Evolutionary conservation across 2,797 vertebrate genomes (phyloP).

Genomic region (Gallinago nigripennis): DNA sequence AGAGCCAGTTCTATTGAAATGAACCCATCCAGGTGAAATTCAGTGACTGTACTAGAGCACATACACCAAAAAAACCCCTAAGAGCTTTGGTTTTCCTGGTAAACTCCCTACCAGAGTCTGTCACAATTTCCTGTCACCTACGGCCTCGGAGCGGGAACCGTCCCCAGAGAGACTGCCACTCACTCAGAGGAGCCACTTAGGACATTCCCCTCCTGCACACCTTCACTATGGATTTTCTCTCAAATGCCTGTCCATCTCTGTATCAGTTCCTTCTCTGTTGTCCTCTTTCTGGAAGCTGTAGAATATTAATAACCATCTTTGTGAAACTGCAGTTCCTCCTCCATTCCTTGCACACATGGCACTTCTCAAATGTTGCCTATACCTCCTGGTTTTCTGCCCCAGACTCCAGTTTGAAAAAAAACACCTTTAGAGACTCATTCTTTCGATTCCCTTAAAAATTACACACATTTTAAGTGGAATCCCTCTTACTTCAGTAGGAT

Average conservation of each 20-base stretch:
- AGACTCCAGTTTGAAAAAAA: neutral
- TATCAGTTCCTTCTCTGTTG: neutral
- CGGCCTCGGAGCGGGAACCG: constrained; percentile 66
- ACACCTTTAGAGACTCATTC: neutral
- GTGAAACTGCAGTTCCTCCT: neutral
- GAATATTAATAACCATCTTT: neutral
- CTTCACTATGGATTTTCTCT: neutral
- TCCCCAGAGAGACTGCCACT: constrained; percentile 63
- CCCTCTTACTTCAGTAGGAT: neutral
- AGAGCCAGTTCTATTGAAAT: neutral
- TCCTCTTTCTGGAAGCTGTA: neutral
- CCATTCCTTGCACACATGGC: neutral
- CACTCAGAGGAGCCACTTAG: neutral
- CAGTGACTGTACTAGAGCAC: constrained; percentile 53
- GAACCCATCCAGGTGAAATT: constrained; percentile 67
- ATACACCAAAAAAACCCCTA: constrained; percentile 15
- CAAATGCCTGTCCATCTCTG: neutral
- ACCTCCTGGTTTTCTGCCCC: neutral
- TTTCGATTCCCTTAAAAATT: neutral
- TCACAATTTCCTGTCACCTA: constrained; percentile 25
- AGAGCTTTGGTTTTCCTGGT: constrained; percentile 44
- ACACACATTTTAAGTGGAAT: neutral
- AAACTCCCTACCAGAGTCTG: neutral
- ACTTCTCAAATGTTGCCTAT: neutral
- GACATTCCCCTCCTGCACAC: neutral